Evolutionary conservation across 92 coral and sea anemone species (phyloP), one percentile per base, ranked within the genome.

Genomic region (Bergia puertoricense): DNA sequence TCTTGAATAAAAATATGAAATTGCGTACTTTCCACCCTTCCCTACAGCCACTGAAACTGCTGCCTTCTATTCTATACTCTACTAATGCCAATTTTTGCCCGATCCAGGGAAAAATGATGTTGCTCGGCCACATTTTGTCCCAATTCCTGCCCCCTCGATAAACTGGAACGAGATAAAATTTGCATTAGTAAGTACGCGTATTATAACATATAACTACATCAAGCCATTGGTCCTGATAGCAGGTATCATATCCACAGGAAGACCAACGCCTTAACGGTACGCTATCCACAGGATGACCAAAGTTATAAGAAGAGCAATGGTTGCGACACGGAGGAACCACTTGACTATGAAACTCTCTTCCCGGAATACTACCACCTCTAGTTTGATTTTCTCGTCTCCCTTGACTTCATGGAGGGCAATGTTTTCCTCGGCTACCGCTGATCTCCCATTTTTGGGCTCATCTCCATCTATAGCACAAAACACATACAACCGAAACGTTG

Each of bases 281-380:
- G 72, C 92, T 42, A 89, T 84, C 97, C 97, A 94, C 48, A 94
- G 43, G 77, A 94, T 90, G 39, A 87, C 81, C 66, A 94, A 81
- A 14, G 81, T 78, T 23, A 81, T 1, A 36, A 94, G 85, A 39
- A 92, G 90, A 0, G 77, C 65, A 15, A 89, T 69, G 8, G 92
- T 92, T 8, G 82, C 89, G 30, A 80, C 79, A 73, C 94, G 90
- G n/a, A 92, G 65, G 41, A 62, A 85, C 94, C 94, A 92, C 46
- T 89, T 92, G 67, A 92, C 37, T 5, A 81, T 13, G 48, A 74
- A 42, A 30, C 81, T 50, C 56, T 92, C 92, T n/a, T 89, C 92
- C 8, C 56, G 57, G 76, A 92, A 92, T 18, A 86, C 92, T 4
- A 92, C 94, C 5, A 92, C 90, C 71, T 92, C 92, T 22, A 92